phyloP scores from a whole-genome alignment of 2,113 vertebrate species.

The Petromus typicus region DNA sequence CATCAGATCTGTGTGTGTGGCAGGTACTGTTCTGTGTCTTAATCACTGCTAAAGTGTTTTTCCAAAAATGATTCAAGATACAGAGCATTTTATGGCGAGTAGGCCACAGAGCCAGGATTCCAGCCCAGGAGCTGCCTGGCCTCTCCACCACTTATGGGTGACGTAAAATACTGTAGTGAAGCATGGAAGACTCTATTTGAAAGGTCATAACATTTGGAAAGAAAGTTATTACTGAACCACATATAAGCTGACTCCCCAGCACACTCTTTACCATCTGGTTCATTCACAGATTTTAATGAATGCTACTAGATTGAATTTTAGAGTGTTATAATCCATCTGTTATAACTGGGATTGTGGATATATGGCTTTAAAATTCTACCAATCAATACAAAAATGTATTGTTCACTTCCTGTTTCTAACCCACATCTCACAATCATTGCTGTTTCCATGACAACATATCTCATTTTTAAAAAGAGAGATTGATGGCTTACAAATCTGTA shows the following conservation, averaged over 20 bases:
- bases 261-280: constrained; percentile 77
- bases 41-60: not conserved
- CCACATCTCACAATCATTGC: constrained; percentile 40
- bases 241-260: constrained; percentile 49
- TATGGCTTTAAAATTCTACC: constrained; percentile 28
- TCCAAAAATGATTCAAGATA: not conserved
- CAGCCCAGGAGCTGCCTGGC: not conserved
- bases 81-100: not conserved
- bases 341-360: constrained; percentile 47
- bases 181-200: not conserved
- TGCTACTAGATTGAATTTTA: constrained; percentile 70
- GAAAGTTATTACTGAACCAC: constrained; percentile 47
- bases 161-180: not conserved
- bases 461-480: constrained; percentile 58
- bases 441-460: constrained; percentile 33
- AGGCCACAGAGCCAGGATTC: not conserved
- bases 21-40: not conserved
- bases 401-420: constrained; percentile 49
- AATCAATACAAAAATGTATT: constrained; percentile 57
- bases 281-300: constrained; percentile 77
- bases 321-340: constrained; percentile 71
- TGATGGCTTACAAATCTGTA: not conserved
- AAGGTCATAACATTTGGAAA: constrained; percentile 67
- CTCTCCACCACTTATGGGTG: not conserved
- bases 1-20: not conserved